phyloP scores from a whole-genome alignment of 35 echinoderm and acorn worm species.

The Apostichopus californicus region DNA sequence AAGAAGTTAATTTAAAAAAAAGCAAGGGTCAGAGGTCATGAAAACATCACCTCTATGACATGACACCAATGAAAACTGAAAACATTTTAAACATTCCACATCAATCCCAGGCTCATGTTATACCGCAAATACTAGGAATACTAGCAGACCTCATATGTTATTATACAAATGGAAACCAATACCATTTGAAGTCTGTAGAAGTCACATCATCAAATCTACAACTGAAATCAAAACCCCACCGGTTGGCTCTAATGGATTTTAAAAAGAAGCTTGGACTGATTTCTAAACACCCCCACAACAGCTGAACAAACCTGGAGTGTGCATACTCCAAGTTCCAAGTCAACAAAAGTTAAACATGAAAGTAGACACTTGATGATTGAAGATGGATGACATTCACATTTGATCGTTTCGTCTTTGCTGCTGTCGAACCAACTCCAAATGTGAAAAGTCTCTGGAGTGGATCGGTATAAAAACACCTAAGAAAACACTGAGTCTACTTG shows the following conservation, averaged over 20 bases:
- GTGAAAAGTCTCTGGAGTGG: too few species aligned
- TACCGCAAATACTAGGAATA: neutral
- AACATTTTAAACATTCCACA: neutral
- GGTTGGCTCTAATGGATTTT: neutral
- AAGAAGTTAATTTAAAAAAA: neutral
- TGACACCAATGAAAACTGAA: neutral
- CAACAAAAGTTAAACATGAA: neutral
- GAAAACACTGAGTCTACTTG: too few species aligned
- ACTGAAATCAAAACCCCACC: neutral
- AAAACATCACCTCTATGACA: neutral
- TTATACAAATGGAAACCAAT: neutral
- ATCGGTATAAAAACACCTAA: too few species aligned
- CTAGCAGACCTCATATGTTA: too few species aligned
- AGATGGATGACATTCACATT: neutral
- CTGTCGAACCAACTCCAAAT: too few species aligned
- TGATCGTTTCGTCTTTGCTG: too few species aligned
- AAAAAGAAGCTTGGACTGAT: neutral
- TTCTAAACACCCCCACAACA: neutral
- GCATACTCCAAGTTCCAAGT: neutral
- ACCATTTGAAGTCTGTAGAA: neutral
- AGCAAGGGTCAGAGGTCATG: neutral
- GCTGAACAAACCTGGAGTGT: neutral
- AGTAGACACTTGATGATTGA: conserved; percentile 5
- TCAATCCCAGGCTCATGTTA: neutral
- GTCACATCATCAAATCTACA: neutral